Percentiles rank a stretch among this genome's conserved stretches.
Conservation (phyloP, 2,113 vertebrate species). For the Oreochromis niloticus region DNA sequence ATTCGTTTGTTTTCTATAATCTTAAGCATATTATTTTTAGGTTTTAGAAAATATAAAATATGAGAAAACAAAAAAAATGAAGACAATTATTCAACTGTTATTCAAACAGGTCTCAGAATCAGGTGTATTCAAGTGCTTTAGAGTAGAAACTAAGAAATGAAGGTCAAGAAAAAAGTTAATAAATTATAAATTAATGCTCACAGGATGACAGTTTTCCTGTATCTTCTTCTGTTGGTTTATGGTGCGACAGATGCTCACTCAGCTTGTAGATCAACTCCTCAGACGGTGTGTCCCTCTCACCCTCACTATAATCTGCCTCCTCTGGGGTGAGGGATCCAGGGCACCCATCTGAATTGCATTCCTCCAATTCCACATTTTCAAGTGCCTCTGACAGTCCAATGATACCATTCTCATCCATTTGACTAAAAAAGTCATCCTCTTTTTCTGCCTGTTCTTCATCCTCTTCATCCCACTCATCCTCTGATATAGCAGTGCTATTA, state of each 20-base stretch:
- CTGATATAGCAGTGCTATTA: constrained; percentile 21
- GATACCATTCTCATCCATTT: constrained; percentile 75
- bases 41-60: not conserved
- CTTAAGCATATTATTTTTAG: not conserved
- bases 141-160: not conserved
- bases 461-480: constrained; percentile 41
- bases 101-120: not conserved
- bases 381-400: constrained; percentile 56
- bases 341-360: not conserved
- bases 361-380: not conserved
- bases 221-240: constrained; percentile 4
- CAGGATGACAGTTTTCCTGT: not conserved
- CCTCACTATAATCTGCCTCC: not conserved
- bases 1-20: not conserved
- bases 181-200: constrained; percentile 15
- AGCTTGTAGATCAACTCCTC: constrained; percentile 29
- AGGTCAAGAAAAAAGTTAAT: not conserved
- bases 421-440: constrained; percentile 48
- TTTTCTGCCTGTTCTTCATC: not conserved
- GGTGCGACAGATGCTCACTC: not conserved
- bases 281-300: not conserved
- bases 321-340: not conserved
- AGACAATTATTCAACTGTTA: not conserved
- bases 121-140: not conserved
- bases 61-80: not conserved